Evolutionary conservation across 2,113 vertebrate genomes (phyloP).

Genomic region (Tyto alba): DNA sequence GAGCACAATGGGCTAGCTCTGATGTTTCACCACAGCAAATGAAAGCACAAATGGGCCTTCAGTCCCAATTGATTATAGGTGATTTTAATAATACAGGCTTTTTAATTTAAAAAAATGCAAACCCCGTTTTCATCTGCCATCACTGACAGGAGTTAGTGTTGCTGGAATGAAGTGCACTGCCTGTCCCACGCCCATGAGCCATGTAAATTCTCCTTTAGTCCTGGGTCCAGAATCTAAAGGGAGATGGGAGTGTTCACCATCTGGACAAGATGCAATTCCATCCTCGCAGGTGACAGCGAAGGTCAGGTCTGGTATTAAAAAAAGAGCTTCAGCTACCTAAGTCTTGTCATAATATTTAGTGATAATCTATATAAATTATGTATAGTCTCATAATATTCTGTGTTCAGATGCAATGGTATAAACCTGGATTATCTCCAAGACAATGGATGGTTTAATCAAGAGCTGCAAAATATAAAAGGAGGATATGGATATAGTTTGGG

Average conservation of each 20-base stretch:
- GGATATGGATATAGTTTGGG: neutral
- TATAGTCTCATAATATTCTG: neutral
- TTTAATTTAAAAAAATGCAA: neutral
- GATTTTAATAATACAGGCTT: slow-evolving; percentile 12
- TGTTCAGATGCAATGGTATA: neutral
- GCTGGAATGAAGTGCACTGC: neutral
- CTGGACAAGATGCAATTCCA: neutral
- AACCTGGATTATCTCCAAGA: neutral
- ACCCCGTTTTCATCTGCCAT: neutral
- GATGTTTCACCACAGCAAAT: neutral
- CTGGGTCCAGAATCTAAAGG: neutral
- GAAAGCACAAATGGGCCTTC: slow-evolving; percentile 25
- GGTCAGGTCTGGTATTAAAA: neutral
- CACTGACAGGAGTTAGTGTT: neutral
- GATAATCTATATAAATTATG: neutral
- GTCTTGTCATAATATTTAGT: slow-evolving; percentile 14
- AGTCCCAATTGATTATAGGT: neutral
- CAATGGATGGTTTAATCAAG: neutral
- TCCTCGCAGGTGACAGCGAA: neutral
- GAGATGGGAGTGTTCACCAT: neutral
- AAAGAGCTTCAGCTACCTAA: neutral
- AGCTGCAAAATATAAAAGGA: neutral
- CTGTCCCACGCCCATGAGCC: neutral
- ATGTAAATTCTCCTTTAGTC: neutral
- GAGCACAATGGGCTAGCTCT: slow-evolving; percentile 5